Conservation (phyloP, 2,113 vertebrate species). For the Phrynocephalus versicolor region DNA sequence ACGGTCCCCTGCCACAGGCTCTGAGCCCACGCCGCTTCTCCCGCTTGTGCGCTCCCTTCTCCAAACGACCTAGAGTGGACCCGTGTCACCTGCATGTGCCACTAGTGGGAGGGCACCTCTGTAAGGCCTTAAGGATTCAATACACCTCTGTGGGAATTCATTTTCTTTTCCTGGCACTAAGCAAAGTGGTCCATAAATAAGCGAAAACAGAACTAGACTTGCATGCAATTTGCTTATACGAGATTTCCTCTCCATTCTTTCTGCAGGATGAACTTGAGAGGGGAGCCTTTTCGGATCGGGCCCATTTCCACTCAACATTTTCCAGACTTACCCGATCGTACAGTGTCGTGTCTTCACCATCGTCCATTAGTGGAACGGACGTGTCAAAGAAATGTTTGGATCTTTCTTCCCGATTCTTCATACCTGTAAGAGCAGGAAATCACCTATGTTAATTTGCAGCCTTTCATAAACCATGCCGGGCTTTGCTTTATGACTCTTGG, state of each 20-base stretch:
- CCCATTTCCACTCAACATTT: neutral
- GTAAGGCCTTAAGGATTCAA: too few species aligned
- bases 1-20: too few species aligned
- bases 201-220: neutral
- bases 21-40: too few species aligned
- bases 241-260: neutral
- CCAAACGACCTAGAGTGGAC: too few species aligned
- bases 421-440: slow-evolving; percentile 75
- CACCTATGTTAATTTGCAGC: neutral
- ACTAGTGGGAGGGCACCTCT: too few species aligned
- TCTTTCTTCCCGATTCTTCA: slow-evolving; percentile 97
- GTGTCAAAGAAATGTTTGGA: slow-evolving; percentile 96
- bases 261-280: neutral
- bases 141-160: neutral
- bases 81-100: too few species aligned
- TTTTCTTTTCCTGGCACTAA: neutral
- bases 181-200: neutral
- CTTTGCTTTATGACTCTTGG: neutral
- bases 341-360: slow-evolving; percentile 87
- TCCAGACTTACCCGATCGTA: slow-evolving; percentile 84
- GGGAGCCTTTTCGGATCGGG: neutral
- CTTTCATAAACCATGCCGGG: neutral
- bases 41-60: too few species aligned
- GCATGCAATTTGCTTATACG: neutral
- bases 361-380: slow-evolving; percentile 92